Conservation (phyloP, 2,113 vertebrate species). For the Felis chaus region DNA sequence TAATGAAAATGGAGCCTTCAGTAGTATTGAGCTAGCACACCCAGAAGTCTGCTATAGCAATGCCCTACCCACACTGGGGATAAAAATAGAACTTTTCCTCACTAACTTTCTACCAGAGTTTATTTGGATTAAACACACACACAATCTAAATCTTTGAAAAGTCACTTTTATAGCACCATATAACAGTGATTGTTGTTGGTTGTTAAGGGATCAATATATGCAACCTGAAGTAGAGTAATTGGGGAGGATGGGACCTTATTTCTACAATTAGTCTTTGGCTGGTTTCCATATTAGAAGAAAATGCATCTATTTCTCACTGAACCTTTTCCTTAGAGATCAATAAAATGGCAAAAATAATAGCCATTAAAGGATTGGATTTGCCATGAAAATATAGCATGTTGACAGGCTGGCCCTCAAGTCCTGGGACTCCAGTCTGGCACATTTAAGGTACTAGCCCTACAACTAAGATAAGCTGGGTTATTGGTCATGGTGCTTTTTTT, state of each 20-base stretch:
- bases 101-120: not conserved
- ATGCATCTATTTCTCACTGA: not conserved
- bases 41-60: not conserved
- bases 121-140: not conserved
- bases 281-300: not conserved
- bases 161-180: not conserved
- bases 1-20: too few species aligned
- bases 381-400: not conserved
- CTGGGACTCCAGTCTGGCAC: not conserved
- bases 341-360: slow-evolving; percentile 38
- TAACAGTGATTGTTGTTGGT: not conserved
- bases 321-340: slow-evolving; percentile 45
- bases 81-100: not conserved
- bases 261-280: not conserved
- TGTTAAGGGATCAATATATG: not conserved
- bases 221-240: not conserved
- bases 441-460: not conserved
- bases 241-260: not conserved
- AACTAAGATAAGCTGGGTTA: not conserved
- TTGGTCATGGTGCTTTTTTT: not conserved
- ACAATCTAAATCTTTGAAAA: not conserved
- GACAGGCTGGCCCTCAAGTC: not conserved
- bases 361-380: slow-evolving; percentile 16
- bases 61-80: not conserved
- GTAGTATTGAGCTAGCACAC: not conserved